phyloP scores from a whole-genome alignment of 2,113 vertebrate genomes.

The Actenoides hombroni region DNA sequence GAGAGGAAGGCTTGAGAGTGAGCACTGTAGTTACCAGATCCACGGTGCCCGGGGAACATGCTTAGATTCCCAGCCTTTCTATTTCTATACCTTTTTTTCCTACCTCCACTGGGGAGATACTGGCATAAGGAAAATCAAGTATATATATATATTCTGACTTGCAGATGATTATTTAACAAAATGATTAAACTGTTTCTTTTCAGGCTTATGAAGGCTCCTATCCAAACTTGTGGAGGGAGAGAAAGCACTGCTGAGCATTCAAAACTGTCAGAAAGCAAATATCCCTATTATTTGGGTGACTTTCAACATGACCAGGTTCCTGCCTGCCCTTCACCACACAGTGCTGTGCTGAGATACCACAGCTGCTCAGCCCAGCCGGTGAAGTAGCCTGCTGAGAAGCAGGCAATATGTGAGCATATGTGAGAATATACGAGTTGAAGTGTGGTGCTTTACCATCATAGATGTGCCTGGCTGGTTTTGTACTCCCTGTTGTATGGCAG shows the following conservation, averaged over 20 bases:
- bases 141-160: neutral
- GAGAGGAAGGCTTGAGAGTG: neutral
- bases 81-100: neutral
- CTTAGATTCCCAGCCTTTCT: neutral
- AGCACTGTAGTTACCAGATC: neutral
- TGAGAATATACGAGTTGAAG: neutral
- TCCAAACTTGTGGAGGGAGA: neutral
- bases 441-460: neutral
- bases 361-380: neutral
- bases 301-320: neutral
- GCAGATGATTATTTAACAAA: neutral
- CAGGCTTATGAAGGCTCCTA: neutral
- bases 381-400: neutral
- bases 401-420: neutral
- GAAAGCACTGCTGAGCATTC: neutral
- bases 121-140: neutral
- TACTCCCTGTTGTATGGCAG: neutral
- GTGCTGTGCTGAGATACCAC: neutral
- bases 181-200: neutral
- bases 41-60: rapidly evolving
- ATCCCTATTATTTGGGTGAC: neutral
- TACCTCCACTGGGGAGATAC: neutral
- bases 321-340: neutral
- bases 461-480: neutral
- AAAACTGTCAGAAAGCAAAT: neutral